A percentile compares a stretch with the other conserved stretches of the same genome.
Evolutionary conservation across 2,888 invertebrate species (phyloP).

Genomic region (Xanthia icteritia): DNA sequence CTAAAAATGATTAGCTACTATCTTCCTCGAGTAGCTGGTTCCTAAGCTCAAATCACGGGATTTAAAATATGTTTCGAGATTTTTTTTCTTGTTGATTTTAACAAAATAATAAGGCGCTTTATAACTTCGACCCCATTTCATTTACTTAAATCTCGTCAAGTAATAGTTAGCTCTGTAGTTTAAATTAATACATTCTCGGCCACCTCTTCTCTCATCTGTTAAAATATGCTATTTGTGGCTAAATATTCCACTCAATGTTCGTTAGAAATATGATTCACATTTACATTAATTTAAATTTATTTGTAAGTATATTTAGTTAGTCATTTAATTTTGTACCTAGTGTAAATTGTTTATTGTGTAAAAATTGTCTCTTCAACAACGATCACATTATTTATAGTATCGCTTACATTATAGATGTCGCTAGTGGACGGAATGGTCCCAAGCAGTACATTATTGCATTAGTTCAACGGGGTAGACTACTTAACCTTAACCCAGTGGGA

Average conservation of each 20-base stretch:
- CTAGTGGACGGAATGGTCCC: neutral
- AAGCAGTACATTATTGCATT: neutral
- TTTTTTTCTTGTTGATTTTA: neutral
- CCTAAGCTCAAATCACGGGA: neutral
- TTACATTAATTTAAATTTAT: too few relatives aligned
- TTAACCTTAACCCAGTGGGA: neutral
- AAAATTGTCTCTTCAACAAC: neutral
- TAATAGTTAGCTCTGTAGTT: neutral
- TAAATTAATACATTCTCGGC: neutral
- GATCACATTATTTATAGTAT: neutral
- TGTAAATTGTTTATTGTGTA: too few relatives aligned
- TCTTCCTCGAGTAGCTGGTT: neutral
- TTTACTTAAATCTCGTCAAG: neutral
- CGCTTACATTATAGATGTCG: constrained; percentile 10
- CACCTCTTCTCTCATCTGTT: neutral
- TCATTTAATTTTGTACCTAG: too few relatives aligned
- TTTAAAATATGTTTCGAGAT: neutral
- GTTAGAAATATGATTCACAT: too few relatives aligned
- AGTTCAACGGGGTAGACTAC: neutral
- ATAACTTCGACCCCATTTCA: neutral
- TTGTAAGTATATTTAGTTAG: too few relatives aligned
- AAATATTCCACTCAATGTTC: too few relatives aligned
- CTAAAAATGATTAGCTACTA: neutral
- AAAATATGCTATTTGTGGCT: too few relatives aligned
- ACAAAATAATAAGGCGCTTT: neutral